Evolutionary conservation across 2,113 vertebrate species (phyloP).

Genomic region (Dermatemys mawii): DNA sequence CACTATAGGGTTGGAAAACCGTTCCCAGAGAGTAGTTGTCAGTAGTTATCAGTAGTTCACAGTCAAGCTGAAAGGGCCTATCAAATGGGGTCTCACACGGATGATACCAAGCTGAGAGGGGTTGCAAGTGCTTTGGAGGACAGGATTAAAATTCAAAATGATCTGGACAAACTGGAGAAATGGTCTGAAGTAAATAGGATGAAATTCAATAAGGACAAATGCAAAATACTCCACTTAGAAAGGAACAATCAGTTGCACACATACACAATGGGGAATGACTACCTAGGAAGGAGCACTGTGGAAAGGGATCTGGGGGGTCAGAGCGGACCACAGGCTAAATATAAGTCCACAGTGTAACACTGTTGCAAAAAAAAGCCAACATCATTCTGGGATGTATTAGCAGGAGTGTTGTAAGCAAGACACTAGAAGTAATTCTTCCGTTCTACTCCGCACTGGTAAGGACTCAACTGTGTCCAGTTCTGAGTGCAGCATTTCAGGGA

Average conservation of each 20-base stretch:
- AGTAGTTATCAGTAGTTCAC: neutral
- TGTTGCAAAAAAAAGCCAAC: neutral
- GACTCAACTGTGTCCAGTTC: neutral
- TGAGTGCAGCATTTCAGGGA: neutral
- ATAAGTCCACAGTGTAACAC: neutral
- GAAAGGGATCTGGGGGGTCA: neutral
- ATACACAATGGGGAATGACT: neutral
- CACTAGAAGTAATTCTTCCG: neutral
- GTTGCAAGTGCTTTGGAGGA: neutral
- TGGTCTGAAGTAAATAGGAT: too few relatives aligned
- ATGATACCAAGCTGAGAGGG: neutral
- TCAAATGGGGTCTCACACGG: neutral
- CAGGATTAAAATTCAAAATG: neutral
- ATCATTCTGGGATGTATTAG: neutral
- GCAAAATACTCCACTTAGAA: neutral
- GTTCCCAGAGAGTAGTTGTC: neutral
- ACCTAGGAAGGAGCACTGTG: neutral
- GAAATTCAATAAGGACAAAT: neutral
- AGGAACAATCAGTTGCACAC: neutral
- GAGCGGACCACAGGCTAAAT: neutral
- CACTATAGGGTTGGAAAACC: neutral
- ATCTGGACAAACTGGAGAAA: neutral
- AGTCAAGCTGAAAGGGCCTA: neutral
- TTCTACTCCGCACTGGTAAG: neutral
- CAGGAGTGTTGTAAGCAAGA: neutral